Percentiles rank a stretch among this genome's conserved stretches.
These are phyloP conservation scores for Erpobdella octoculata DNA, from an alignment of 2,888 invertebrate species.

Conservation along the genomic window DNA sequence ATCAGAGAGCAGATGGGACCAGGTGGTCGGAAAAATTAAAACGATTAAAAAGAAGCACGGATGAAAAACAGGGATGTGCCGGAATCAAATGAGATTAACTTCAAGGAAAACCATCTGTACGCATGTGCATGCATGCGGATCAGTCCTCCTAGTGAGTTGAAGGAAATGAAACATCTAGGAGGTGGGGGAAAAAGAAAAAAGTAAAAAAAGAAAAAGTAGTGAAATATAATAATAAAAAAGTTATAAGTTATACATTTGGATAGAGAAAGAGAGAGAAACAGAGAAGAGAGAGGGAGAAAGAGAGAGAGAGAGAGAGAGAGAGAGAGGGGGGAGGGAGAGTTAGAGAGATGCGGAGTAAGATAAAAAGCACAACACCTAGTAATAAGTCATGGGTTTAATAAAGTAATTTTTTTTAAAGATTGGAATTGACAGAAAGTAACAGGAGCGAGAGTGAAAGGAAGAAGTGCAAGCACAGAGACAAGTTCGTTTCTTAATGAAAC, in stretches of 20 bases:
- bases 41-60: conserved; percentile 7
- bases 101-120: conserved; percentile 5
- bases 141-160: neutral
- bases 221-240: neutral
- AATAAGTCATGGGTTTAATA: no score
- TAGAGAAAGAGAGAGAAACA: no score
- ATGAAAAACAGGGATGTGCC: conserved; percentile 8
- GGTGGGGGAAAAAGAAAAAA: neutral
- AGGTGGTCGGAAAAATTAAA: conserved; percentile 7
- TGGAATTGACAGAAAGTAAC: no score
- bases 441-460: no score
- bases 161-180: neutral
- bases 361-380: neutral
- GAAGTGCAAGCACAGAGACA: no score
- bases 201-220: neutral
- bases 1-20: neutral
- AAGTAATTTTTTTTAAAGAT: no score
- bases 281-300: neutral
- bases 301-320: neutral
- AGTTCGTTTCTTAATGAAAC: no score
- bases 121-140: neutral
- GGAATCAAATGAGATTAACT: conserved; percentile 10
- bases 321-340: neutral
- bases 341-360: neutral
- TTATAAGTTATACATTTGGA: no score